These are phyloP conservation scores for Novumbra hubbsi DNA, from an alignment of 2,797 vertebrate species.

Conservation along the genomic window DNA sequence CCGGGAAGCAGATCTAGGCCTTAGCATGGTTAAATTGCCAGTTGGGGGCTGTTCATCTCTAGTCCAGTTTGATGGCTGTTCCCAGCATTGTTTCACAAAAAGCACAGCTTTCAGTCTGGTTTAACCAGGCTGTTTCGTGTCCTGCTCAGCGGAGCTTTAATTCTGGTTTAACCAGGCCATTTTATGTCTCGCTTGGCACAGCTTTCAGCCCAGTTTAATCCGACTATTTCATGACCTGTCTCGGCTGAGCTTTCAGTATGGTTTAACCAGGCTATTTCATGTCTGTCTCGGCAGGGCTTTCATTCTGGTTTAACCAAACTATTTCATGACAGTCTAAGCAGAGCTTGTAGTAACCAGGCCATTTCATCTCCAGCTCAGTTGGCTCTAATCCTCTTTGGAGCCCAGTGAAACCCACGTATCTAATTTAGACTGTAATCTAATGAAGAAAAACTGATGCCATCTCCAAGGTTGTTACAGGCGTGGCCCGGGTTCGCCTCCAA, in stretches of 20 bases:
- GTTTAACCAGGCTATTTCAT: too few species aligned
- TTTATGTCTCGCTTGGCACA: too few species aligned
- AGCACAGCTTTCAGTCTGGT: background rate
- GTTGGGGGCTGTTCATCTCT: constrained; percentile 38
- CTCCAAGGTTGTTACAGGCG: constrained; percentile 61
- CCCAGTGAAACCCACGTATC: constrained; percentile 52
- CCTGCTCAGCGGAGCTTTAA: too few species aligned
- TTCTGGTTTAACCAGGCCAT: too few species aligned
- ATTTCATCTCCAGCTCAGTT: constrained; percentile 25
- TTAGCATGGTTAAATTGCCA: constrained; percentile 28
- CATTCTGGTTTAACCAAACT: too few species aligned
- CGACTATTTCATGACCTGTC: too few species aligned
- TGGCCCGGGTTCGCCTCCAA: background rate
- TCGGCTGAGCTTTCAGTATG: too few species aligned
- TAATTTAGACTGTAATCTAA: constrained; percentile 43
- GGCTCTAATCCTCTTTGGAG: constrained; percentile 40
- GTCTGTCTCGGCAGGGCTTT: too few species aligned
- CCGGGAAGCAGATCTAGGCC: constrained; percentile 43
- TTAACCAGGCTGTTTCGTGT: too few species aligned
- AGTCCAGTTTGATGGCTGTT: background rate
- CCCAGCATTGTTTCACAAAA: background rate
- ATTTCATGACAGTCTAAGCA: too few species aligned
- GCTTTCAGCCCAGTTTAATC: constrained; percentile 33
- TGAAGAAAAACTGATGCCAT: constrained; percentile 60
- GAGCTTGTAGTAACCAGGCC: too few species aligned